Percentiles rank a stretch among this genome's conserved stretches.
Evolutionary conservation across 2,888 invertebrate genomes (phyloP).

Genomic region (Drosophila vallismaia): DNA sequence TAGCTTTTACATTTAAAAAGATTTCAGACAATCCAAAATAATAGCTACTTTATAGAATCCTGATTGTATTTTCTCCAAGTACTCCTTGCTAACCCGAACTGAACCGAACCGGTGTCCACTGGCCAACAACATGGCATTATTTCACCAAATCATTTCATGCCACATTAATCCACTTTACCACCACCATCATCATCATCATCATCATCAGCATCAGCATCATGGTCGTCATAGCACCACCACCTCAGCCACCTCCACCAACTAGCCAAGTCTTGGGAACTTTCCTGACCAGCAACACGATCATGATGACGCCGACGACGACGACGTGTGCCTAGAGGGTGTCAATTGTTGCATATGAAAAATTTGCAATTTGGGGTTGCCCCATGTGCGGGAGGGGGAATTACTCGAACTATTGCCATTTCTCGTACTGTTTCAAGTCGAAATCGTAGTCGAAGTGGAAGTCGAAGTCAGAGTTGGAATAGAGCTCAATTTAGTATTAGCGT

Average conservation of each 20-base stretch:
- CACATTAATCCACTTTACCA: constrained; percentile 63
- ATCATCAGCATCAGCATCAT: constrained; percentile 3
- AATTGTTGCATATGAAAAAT: constrained; percentile 76
- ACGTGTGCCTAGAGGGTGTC: constrained; percentile 81
- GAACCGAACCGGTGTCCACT: constrained; percentile 48
- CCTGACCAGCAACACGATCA: constrained; percentile 47
- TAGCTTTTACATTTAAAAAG: too few relatives aligned
- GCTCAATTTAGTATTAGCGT: constrained; percentile 78
- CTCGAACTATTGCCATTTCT: not conserved
- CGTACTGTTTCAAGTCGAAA: not conserved
- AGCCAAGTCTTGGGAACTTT: constrained; percentile 70
- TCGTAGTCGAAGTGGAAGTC: constrained; percentile 8
- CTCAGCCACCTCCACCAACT: constrained; percentile 41
- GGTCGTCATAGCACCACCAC: constrained; percentile 22
- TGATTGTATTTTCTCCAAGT: constrained; percentile 34
- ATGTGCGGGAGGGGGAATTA: constrained; percentile 46
- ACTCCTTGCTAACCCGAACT: constrained; percentile 33
- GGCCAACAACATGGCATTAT: constrained; percentile 49
- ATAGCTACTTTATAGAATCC: too few relatives aligned
- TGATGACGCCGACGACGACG: constrained; percentile 43
- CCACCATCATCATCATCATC: constrained; percentile 52
- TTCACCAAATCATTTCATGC: constrained; percentile 62
- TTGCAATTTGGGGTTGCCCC: constrained; percentile 57
- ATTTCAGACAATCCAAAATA: too few relatives aligned
- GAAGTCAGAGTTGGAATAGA: constrained; percentile 32